Base-by-base conservation (phyloP, 1,140 invertebrate genomes). In the Brachionus rubens region DNA sequence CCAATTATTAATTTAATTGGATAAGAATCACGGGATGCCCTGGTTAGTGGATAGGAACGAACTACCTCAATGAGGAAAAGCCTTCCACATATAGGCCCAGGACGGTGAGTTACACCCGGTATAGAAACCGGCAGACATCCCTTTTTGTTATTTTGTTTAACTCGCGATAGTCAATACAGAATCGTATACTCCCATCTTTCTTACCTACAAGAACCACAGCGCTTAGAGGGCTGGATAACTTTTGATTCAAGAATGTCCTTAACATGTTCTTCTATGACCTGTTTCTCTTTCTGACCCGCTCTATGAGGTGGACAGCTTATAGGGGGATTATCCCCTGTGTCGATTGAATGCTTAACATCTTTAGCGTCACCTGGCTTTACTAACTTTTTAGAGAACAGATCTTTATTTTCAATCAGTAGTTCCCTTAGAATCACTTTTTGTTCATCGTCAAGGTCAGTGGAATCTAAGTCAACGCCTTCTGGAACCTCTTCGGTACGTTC, bases 121-220 rank as follows among this genome's bases (percentile, higher is more conserved):
- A 75, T 4, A 0, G 50, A n/a, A n/a, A n/a, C n/a, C n/a, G 47
- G 54, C 21, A 75, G 28, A 40, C 70, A 40, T 75, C 70, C 70
- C 33, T 50, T 75, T 75, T 75, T 12, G 70, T 75, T 4, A 75
- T 10, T 4, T 50, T 40, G 24, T 75, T 75, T n/a, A 75, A 28
- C 21, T 52, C 26, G 3, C 70, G n/a, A 50, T 75, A 75, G 16
- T 75, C 70, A 5, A 75, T 24, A 40, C 47, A 75, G 7, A 78
- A 28, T 26, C 77, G 26, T n/a, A 50, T 56, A 0, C 19, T 46
- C 9, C 70, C 70, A 24, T 40, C 50, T 21, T 75, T 75, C 47
- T 75, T 75, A 7, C 30, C 24, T 46, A 70, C 65, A 3, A 70
- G 10, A 14, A 70, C 40, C 0, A 70, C 24, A 9, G 65, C 43